Conservation (phyloP, 2,113 vertebrate species). For the Actenoides hombroni region DNA sequence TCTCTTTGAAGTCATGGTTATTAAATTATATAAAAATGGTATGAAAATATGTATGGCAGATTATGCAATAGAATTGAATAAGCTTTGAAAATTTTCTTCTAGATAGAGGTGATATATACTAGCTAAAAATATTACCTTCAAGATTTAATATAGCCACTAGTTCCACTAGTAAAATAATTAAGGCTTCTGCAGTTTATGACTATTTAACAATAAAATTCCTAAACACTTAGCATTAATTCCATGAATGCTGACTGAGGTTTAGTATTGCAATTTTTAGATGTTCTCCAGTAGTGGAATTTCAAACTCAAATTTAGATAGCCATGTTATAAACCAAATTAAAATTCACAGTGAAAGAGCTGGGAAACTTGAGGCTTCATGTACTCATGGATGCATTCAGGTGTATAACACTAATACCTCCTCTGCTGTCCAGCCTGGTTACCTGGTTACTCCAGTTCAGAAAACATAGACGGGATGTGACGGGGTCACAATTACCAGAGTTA, state of each 20-base stretch:
- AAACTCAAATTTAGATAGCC: not conserved
- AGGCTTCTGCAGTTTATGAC: not conserved
- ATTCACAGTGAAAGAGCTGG: not conserved
- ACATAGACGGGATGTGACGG: not conserved
- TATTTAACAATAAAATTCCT: not conserved
- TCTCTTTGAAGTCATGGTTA: not conserved
- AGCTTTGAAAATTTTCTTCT: not conserved
- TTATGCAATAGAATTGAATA: not conserved
- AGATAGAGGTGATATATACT: not conserved
- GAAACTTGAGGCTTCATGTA: not conserved
- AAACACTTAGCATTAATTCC: not conserved
- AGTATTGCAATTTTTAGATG: not conserved
- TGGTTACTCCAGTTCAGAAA: not conserved
- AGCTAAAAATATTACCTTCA: not conserved
- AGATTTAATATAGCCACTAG: not conserved
- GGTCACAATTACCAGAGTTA: not conserved
- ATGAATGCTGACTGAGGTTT: not conserved
- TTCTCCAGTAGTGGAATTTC: not conserved
- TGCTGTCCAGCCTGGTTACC: not conserved
- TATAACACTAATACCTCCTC: not conserved
- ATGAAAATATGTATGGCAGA: not conserved
- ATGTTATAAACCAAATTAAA: not conserved
- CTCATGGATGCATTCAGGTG: rapidly evolving
- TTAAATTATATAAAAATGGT: not conserved
- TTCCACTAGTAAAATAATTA: not conserved